A percentile compares a stretch with the other conserved stretches of the same genome.
These are phyloP conservation scores for Erpobdella octoculata DNA, from an alignment of 2,888 invertebrate genomes.

Conservation along the genomic window DNA sequence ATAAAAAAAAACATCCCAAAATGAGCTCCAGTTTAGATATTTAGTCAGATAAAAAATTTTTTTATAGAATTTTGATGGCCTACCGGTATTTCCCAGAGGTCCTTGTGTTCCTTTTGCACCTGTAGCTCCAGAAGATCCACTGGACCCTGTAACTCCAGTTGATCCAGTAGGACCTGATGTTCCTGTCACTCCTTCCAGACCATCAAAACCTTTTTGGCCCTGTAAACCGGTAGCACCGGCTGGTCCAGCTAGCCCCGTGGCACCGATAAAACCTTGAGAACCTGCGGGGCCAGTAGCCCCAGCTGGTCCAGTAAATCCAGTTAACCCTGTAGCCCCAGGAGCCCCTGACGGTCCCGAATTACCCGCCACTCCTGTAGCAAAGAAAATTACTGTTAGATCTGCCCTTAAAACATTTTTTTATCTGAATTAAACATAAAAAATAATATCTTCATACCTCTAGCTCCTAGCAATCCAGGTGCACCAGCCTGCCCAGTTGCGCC, in stretches of 20 bases:
- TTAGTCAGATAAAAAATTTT: no score
- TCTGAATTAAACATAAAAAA: no score
- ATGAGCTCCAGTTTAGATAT: no score
- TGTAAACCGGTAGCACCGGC: slow-evolving; percentile 1
- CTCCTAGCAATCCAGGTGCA: not conserved
- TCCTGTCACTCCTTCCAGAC: slow-evolving; percentile 2
- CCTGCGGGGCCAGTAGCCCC: slow-evolving; percentile 29
- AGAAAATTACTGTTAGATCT: no score
- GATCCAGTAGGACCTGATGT: slow-evolving; percentile 24
- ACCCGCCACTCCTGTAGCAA: not conserved
- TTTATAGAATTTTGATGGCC: no score
- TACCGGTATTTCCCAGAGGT: no score
- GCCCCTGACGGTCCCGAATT: not conserved
- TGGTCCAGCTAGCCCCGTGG: not conserved
- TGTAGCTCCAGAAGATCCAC: slow-evolving; percentile 23
- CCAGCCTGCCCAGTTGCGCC: not conserved
- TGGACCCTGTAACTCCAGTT: slow-evolving; percentile 19
- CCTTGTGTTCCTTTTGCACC: slow-evolving; percentile 20
- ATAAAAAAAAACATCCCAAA: no score
- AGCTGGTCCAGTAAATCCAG: not conserved
- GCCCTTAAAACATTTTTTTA: no score
- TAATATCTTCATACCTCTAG: no score
- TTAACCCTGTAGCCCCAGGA: slow-evolving; percentile 9
- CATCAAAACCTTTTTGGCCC: not conserved
- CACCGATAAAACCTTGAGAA: not conserved